These are phyloP conservation scores for Protophormia terraenovae DNA, from an alignment of 2,888 invertebrate species.

Conservation along the genomic window DNA sequence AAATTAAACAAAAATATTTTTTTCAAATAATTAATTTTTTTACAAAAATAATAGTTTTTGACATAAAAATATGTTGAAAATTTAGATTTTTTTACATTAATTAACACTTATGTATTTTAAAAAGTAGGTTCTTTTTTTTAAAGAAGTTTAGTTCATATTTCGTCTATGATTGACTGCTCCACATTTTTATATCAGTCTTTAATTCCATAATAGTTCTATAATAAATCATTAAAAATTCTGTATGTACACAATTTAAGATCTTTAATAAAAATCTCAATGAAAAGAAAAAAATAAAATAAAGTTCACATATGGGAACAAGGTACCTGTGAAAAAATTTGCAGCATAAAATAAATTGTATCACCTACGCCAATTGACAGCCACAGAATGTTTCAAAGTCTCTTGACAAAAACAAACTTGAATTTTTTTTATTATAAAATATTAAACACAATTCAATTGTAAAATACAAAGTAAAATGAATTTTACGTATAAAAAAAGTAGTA, in stretches of 20 bases:
- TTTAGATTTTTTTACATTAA: too few relatives aligned
- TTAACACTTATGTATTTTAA: too few relatives aligned
- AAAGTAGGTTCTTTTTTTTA: too few relatives aligned
- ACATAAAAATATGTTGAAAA: too few relatives aligned
- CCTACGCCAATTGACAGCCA: conserved; percentile 54
- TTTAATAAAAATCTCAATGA: conserved; percentile 45
- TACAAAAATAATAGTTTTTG: too few relatives aligned
- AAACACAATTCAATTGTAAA: conserved; percentile 8
- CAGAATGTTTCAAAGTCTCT: conserved; percentile 11
- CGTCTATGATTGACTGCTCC: conserved; percentile 5
- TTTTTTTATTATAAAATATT: background rate
- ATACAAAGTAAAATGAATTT: background rate
- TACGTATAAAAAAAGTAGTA: too few relatives aligned
- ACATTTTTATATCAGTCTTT: background rate
- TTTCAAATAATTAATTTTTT: too few relatives aligned
- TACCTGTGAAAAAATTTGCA: conserved; percentile 59
- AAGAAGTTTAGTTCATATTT: conserved; percentile 20
- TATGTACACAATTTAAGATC: conserved; percentile 38
- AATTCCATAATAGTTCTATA: conserved; percentile 49
- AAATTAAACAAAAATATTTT: too few relatives aligned
- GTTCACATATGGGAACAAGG: conserved; percentile 41
- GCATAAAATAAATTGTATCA: conserved; percentile 38
- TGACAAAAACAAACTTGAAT: conserved; percentile 18
- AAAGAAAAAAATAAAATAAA: conserved; percentile 8
- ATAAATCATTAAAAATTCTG: conserved; percentile 66